phyloP scores from a whole-genome alignment of 2,797 vertebrate genomes.

The Tangara arthus region DNA sequence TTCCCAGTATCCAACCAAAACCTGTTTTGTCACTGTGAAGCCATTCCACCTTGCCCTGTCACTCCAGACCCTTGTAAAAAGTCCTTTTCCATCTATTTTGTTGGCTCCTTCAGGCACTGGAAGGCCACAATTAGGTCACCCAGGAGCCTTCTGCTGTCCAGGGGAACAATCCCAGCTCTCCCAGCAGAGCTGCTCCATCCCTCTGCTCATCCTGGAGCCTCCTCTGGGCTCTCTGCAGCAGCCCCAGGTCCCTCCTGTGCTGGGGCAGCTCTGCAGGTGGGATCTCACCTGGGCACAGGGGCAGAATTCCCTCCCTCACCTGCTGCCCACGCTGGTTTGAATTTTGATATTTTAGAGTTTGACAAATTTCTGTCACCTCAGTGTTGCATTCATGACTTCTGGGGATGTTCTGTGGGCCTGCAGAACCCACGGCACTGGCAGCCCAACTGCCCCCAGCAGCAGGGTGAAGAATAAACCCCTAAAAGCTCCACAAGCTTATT shows the following conservation, averaged over 20 bases:
- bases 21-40: background rate
- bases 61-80: background rate
- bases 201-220: fast-evolving
- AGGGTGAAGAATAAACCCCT: background rate
- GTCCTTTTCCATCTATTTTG: background rate
- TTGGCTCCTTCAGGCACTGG: background rate
- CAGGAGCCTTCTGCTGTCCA: fast-evolving
- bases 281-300: background rate
- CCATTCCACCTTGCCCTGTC: background rate
- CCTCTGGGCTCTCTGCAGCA: background rate
- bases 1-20: background rate
- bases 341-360: background rate
- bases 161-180: background rate
- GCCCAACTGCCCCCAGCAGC: background rate
- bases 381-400: fast-evolving
- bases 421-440: background rate
- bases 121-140: fast-evolving
- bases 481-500: background rate
- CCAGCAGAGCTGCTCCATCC: background rate
- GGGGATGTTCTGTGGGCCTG: background rate
- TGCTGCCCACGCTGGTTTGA: background rate
- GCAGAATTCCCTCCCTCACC: background rate
- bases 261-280: background rate
- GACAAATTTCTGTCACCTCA: fast-evolving
- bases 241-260: background rate